Base-by-base conservation (phyloP, 2,113 vertebrate genomes). In the Miniopterus natalensis region DNA sequence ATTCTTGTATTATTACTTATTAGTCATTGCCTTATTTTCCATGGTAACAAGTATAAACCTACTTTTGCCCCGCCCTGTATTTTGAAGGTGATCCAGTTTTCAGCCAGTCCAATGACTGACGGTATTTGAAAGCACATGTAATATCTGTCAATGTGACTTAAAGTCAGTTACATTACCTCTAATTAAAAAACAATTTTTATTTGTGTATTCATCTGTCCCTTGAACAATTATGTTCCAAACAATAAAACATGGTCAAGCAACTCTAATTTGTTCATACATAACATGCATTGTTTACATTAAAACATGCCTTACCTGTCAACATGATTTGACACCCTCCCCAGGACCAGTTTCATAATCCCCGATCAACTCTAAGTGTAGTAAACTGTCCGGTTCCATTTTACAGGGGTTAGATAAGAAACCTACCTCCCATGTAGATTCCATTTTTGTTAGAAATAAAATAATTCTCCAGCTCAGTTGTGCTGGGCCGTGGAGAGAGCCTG, bases 181-280 rank as follows among this genome's bases (percentile, higher is more conserved):
- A 66, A 73, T 59, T 61, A 71, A 87, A 84, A 84, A 74, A 31
- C 10, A 68, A 21, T n/a, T 81, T 87, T 55, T 55, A 45, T 71
- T 40, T 13, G 36, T 90, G 88, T 95, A 93, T 0, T 77, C 53
- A 1, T 80, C 91, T 27, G 93, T 93, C 90, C 94, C 92, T 97
- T 97, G 91, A 93, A 92, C 88, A 97, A 86, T 74, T 97, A 98
- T 95, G 90, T 96, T 97, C 93, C 95, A 98, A 97, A 98, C 85
- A 97, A 96, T 91, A 91, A 97, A 96, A 97, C 8, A 51, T 5
- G 74, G 78, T 45, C 42, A 87, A 80, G 11, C 42, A 40, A 77
- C 40, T 80, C 12, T 53, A 81, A 84, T 53, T 84, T 66, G 17
- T 85, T 70, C 90, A 84, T n/a, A 80, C 11, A 80, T 1, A 75